phyloP scores from a whole-genome alignment of 2,797 vertebrate genomes.

The Phoeniculus purpureus region DNA sequence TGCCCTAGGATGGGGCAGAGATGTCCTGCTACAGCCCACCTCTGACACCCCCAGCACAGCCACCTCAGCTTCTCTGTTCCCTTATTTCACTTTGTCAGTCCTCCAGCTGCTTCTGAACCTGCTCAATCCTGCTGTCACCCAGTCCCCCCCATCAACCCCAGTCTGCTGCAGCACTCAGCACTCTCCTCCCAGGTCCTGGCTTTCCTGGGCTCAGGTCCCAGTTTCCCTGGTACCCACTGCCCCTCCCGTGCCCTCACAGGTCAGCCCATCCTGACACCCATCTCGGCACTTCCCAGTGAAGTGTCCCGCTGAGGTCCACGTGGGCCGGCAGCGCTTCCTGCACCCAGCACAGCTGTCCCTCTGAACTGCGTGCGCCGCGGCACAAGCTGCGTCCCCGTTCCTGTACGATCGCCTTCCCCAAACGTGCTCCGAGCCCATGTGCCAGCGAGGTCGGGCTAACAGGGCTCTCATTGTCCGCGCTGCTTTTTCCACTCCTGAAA shows the following conservation, averaged over 20 bases:
- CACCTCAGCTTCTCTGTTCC: neutral
- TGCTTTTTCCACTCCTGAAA: constrained; percentile 50
- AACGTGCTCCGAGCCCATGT: neutral
- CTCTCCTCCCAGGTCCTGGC: rapidly evolving
- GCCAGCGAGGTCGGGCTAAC: neutral
- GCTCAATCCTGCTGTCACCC: neutral
- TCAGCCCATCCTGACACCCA: neutral
- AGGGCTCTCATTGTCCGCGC: constrained; percentile 51
- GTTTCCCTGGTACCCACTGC: rapidly evolving
- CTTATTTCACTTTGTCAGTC: neutral
- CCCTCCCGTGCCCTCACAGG: neutral
- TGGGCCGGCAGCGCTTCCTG: rapidly evolving
- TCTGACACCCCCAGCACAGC: neutral
- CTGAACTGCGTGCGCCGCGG: neutral
- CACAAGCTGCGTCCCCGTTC: neutral
- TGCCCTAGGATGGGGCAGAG: neutral
- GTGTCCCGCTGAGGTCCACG: neutral
- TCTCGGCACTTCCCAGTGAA: neutral
- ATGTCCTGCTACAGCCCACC: neutral
- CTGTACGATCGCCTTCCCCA: neutral
- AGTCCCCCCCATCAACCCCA: neutral
- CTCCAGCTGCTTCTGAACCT: neutral
- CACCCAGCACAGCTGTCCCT: rapidly evolving
- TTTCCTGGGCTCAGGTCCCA: neutral
- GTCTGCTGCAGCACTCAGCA: neutral